Percentiles rank a stretch among this genome's conserved stretches.
Evolutionary conservation across 1,140 invertebrate species (phyloP).

Genomic region (Augochlora pura): DNA sequence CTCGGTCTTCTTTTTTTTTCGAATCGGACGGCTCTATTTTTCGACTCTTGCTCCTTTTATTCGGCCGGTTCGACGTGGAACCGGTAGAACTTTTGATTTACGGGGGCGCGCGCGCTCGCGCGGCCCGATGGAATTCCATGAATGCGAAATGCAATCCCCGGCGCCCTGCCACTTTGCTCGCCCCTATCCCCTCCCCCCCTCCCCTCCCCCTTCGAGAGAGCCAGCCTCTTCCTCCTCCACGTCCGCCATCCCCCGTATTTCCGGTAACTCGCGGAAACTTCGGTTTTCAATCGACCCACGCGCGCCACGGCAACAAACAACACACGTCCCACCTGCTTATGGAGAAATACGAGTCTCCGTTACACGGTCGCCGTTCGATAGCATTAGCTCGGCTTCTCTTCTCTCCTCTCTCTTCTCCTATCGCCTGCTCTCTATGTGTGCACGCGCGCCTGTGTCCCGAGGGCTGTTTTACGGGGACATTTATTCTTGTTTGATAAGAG

Average conservation of each 20-base stretch:
- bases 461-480: no score
- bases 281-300: slow-evolving; percentile 40
- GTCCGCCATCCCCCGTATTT: slow-evolving; percentile 24
- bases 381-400: no score
- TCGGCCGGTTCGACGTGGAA: slow-evolving; percentile 8
- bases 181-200: background rate
- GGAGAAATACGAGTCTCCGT: slow-evolving; percentile 26
- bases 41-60: no score
- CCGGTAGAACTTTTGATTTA: slow-evolving; percentile 62
- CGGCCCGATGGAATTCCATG: slow-evolving; percentile 57
- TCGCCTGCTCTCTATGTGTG: no score
- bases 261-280: slow-evolving; percentile 47
- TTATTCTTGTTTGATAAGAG: no score
- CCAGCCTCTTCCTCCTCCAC: no score
- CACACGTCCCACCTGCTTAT: background rate
- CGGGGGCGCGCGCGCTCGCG: slow-evolving; percentile 8
- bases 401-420: no score
- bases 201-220: no score
- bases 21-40: no score
- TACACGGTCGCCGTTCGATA: background rate
- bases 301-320: slow-evolving; percentile 42
- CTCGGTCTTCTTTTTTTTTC: no score
- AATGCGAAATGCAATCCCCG: slow-evolving; percentile 64
- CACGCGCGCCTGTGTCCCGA: no score
- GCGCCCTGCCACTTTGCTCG: background rate